These are phyloP conservation scores for Pipa parva DNA, from an alignment of 2,113 vertebrate genomes.

Conservation along the genomic window DNA sequence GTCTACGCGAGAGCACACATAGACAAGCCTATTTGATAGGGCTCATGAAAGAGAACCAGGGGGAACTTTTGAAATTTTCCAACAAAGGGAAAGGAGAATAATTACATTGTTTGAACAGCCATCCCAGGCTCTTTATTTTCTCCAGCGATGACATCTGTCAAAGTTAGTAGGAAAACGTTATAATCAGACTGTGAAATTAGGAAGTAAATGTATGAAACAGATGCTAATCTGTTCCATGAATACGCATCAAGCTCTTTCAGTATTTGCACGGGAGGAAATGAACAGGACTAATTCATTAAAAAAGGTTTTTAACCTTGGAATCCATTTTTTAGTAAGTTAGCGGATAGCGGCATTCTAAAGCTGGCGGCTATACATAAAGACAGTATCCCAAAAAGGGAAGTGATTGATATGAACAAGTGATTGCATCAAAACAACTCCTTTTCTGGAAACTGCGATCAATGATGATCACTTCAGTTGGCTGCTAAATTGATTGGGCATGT, in stretches of 20 bases:
- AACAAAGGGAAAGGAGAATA: slow-evolving; percentile 24
- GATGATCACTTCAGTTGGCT: too few species aligned
- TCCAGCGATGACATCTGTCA: slow-evolving; percentile 30
- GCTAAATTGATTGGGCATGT: too few species aligned
- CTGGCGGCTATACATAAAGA: too few species aligned
- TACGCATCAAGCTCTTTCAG: not conserved
- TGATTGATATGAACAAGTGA: too few species aligned
- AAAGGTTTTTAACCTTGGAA: too few species aligned
- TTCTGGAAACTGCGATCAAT: too few species aligned
- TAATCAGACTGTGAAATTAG: slow-evolving; percentile 37
- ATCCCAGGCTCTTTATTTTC: slow-evolving; percentile 16
- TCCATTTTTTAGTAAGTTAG: too few species aligned
- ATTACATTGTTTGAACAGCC: slow-evolving; percentile 36
- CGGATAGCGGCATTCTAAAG: too few species aligned
- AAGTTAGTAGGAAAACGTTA: slow-evolving; percentile 18
- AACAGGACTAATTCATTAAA: slow-evolving; percentile 12
- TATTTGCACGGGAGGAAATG: slow-evolving; percentile 1
- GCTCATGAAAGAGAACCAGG: slow-evolving; percentile 17
- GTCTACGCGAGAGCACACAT: slow-evolving; percentile 10
- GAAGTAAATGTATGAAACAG: slow-evolving; percentile 21
- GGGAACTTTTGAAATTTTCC: slow-evolving; percentile 32
- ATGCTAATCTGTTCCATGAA: slow-evolving; percentile 22
- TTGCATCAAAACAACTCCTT: too few species aligned
- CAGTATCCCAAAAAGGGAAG: too few species aligned
- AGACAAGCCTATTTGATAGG: slow-evolving; percentile 29